Conservation (phyloP, 2,888 invertebrate genomes). For the Drosophila anceps region DNA sequence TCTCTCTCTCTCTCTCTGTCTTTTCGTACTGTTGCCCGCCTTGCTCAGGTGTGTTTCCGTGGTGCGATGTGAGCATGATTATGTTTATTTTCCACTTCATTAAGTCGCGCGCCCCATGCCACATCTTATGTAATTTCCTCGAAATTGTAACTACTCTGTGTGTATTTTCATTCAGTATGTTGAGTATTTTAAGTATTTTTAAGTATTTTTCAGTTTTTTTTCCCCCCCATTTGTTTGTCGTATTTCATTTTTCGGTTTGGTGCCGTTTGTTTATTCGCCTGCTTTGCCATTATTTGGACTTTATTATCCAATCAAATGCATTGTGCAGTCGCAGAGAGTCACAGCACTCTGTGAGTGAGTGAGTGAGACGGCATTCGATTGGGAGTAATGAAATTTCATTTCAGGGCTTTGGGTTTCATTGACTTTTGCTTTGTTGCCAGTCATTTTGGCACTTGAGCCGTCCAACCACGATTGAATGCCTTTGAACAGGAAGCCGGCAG, state of each 20-base stretch:
- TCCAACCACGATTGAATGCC: neutral
- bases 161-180: slow-evolving; percentile 28
- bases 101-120: slow-evolving; percentile 59
- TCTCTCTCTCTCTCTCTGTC: neutral
- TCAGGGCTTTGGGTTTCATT: slow-evolving; percentile 33
- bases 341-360: neutral
- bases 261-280: slow-evolving; percentile 42
- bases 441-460: slow-evolving; percentile 46
- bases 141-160: slow-evolving; percentile 65
- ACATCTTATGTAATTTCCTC: slow-evolving; percentile 74
- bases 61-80: slow-evolving; percentile 49
- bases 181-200: slow-evolving; percentile 42
- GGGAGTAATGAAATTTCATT: slow-evolving; percentile 29
- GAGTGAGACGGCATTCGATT: slow-evolving; percentile 1
- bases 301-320: slow-evolving; percentile 77
- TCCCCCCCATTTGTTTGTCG: slow-evolving; percentile 24
- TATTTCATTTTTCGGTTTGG: slow-evolving; percentile 27
- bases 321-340: slow-evolving; percentile 48
- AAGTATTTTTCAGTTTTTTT: slow-evolving; percentile 5
- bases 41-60: slow-evolving; percentile 9
- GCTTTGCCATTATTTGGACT: slow-evolving; percentile 63
- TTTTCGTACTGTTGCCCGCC: neutral
- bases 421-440: slow-evolving; percentile 41
- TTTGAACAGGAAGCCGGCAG: slow-evolving; percentile 22
- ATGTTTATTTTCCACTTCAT: slow-evolving; percentile 78